Conservation (phyloP, 2,113 vertebrate species). For the Laticauda laticaudata region DNA sequence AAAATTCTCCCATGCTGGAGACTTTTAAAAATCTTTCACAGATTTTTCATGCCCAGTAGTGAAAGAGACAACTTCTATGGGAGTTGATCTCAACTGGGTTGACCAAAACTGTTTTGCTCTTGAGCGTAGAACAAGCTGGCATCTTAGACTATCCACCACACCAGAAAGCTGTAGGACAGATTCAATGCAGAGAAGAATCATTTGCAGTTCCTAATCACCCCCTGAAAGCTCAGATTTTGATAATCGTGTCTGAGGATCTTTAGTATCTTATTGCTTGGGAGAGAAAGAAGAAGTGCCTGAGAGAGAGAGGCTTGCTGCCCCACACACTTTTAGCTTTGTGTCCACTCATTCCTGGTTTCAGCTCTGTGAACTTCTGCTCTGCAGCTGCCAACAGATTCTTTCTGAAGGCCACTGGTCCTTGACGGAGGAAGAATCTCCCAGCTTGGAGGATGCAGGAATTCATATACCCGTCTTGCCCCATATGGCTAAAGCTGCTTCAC, state of each 20-base stretch:
- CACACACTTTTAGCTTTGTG: neutral
- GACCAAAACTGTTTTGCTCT: neutral
- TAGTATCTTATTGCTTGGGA: neutral
- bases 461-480: neutral
- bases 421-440: neutral
- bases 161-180: neutral
- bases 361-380: neutral
- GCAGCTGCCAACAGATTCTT: neutral
- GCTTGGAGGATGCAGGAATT: neutral
- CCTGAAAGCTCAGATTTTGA: neutral
- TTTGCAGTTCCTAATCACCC: neutral
- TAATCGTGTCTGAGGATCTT: neutral
- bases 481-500: neutral
- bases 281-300: neutral
- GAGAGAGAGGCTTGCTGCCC: neutral
- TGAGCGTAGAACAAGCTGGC: neutral
- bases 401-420: neutral
- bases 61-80: neutral
- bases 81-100: neutral
- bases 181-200: neutral
- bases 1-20: neutral
- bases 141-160: neutral
- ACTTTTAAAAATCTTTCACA: neutral
- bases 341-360: neutral
- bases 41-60: neutral